Evolutionary conservation across 2,888 invertebrate species (phyloP).

Genomic region (Tachina grossa): DNA sequence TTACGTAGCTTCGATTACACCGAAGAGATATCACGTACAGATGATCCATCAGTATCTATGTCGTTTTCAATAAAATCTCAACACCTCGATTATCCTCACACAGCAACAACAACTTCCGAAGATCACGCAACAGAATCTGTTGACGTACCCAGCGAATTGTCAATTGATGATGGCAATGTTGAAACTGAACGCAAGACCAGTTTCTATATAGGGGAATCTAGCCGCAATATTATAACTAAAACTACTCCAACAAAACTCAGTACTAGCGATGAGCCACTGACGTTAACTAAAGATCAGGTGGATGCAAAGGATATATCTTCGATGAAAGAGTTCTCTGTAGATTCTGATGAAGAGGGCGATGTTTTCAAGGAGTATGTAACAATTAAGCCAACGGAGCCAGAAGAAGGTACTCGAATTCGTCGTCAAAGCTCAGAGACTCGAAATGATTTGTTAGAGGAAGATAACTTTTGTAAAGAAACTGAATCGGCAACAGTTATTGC

Average conservation of each 20-base stretch:
- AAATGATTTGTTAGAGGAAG: constrained; percentile 78
- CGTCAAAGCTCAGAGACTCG: constrained; percentile 81
- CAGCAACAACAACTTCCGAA: constrained; percentile 76
- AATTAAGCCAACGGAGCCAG: constrained; percentile 75
- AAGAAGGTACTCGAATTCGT: constrained; percentile 77
- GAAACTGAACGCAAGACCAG: constrained; percentile 77
- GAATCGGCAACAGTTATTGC: constrained; percentile 66
- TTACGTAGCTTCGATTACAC: constrained; percentile 80
- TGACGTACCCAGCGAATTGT: constrained; percentile 78
- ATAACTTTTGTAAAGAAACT: constrained; percentile 40
- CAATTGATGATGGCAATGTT: constrained; percentile 77
- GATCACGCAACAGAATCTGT: constrained; percentile 77
- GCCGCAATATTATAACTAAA: constrained; percentile 81
- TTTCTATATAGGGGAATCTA: constrained; percentile 83
- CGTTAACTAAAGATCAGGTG: constrained; percentile 64
- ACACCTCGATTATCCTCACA: constrained; percentile 74
- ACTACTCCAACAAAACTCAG: constrained; percentile 76
- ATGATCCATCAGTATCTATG: constrained; percentile 79
- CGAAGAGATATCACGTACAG: constrained; percentile 79
- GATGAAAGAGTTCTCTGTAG: constrained; percentile 77
- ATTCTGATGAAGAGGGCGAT: constrained; percentile 78
- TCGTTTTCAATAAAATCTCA: constrained; percentile 67
- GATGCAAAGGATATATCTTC: constrained; percentile 75
- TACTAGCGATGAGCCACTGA: constrained; percentile 55
- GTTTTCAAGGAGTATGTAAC: constrained; percentile 79